Evolutionary conservation across 2,888 invertebrate genomes (phyloP).

Genomic region (Brachyopa scutellaris): DNA sequence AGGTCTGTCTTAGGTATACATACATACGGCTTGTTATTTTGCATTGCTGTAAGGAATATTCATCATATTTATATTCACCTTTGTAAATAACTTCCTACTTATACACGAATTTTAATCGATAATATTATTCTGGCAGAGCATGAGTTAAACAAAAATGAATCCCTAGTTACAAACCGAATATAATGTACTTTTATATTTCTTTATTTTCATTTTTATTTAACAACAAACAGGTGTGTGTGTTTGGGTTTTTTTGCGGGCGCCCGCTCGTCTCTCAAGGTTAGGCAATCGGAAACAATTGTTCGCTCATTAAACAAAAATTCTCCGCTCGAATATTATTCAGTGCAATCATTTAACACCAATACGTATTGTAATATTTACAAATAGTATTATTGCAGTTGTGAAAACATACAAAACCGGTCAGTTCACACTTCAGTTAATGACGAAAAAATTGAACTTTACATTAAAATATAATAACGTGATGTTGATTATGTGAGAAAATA

Average conservation of each 20-base stretch:
- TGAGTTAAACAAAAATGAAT: background rate
- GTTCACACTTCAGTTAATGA: slow-evolving; percentile 29
- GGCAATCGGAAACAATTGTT: slow-evolving; percentile 37
- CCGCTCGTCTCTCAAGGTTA: slow-evolving; percentile 25
- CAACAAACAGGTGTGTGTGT: slow-evolving; percentile 7
- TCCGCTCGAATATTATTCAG: slow-evolving; percentile 17
- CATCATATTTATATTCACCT: too few species aligned
- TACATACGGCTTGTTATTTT: too few species aligned
- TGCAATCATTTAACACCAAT: slow-evolving; percentile 20
- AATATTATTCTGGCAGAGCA: too few species aligned
- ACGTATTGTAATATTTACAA: slow-evolving; percentile 7
- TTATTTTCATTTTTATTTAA: slow-evolving; percentile 1
- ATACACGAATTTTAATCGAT: too few species aligned
- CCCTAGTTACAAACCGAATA: slow-evolving; percentile 1
- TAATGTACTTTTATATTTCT: background rate
- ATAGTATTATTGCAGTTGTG: slow-evolving; percentile 1
- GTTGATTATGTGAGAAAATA: slow-evolving; percentile 1
- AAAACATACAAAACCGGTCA: slow-evolving; percentile 11
- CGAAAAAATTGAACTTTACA: background rate
- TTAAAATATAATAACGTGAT: background rate
- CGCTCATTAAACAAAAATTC: slow-evolving; percentile 34
- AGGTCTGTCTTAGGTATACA: too few species aligned
- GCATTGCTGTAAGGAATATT: too few species aligned
- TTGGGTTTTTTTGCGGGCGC: slow-evolving; percentile 13
- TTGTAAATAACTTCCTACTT: too few species aligned